Base-by-base conservation (phyloP, 1,140 invertebrate genomes). In the Philotrypesis tridentata region DNA sequence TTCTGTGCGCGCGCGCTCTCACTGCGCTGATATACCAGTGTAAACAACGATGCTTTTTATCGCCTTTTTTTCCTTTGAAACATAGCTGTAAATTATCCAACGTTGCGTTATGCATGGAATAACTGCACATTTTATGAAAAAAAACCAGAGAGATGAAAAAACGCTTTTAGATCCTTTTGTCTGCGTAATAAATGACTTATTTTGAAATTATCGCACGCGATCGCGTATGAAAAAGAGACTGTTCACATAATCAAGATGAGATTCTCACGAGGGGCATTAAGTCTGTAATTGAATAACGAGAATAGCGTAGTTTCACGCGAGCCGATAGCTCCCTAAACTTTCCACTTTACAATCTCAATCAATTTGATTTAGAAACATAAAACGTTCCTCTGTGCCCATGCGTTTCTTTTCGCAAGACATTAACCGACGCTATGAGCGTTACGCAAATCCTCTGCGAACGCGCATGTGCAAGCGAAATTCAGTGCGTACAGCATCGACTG, bases 331-430 rank as follows among this genome's bases (percentile, higher is more conserved):
- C 29, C 21, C 11, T 2, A 33, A 60, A 75, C 73, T 75, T 75
- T 75, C 73, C 73, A 75, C 61, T 14, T 29, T n/a, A 75, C 25
- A n/a, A n/a, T 14, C 21, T 5, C 29, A n/a, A 75, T 60, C 8
- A 3, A 55, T 60, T 55, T 14, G 25, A 55, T 73, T 55, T 31
- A 74, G 33, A 21, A 60, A 14, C 29, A 7, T 33, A 8, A 17
- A 21, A 29, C n/a, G n/a, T n/a, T n/a, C n/a, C n/a, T n/a, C n/a
- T n/a, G n/a, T 27, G 23, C 17, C 9, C 21, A 29, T 40, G 1
- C 12, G 55, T 55, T 31, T 55, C 14, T 73, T 43, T 31, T 5
- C 5, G 21, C 17, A 17, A 23, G 21, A 37, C 3, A 37, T 37
- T 37, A 37, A 37, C 33, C 3, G 33, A 37, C 33, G 9, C 33